phyloP scores from a whole-genome alignment of 2,888 invertebrate genomes.

The Eupithecia exiguata region DNA sequence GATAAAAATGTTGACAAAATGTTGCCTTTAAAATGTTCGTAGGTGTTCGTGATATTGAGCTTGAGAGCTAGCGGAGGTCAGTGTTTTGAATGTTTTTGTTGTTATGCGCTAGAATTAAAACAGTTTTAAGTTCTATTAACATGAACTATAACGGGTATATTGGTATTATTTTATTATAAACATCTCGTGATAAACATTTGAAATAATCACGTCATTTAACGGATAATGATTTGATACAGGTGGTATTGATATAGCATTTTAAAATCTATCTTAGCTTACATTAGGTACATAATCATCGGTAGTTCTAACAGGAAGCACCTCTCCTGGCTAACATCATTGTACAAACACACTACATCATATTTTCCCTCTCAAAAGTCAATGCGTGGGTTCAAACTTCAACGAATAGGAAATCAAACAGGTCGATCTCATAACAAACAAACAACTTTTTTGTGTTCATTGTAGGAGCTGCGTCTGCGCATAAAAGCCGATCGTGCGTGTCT shows the following conservation, averaged over 20 bases:
- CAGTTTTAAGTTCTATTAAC: background rate
- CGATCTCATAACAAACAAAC: slow-evolving; percentile 22
- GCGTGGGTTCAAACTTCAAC: background rate
- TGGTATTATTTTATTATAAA: background rate
- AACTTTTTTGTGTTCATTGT: slow-evolving; percentile 7
- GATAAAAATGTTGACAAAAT: background rate
- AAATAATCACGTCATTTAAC: too few relatives aligned
- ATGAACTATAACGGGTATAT: background rate
- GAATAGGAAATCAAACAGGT: slow-evolving; percentile 16
- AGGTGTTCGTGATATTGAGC: background rate
- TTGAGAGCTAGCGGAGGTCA: background rate
- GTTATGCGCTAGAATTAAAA: background rate
- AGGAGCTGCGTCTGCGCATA: slow-evolving; percentile 11
- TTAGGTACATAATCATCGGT: background rate
- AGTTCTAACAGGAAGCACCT: background rate
- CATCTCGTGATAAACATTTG: too few relatives aligned
- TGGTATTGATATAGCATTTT: too few relatives aligned
- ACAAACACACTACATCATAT: background rate
- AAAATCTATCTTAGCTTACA: too few relatives aligned
- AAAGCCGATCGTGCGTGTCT: slow-evolving; percentile 46
- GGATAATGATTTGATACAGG: too few relatives aligned
- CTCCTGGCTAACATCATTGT: background rate
- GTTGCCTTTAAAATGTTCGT: background rate
- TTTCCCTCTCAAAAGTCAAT: background rate
- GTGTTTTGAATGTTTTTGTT: background rate